Conservation (phyloP, 2,797 vertebrate species). For the Lutjanus argentimaculatus region DNA sequence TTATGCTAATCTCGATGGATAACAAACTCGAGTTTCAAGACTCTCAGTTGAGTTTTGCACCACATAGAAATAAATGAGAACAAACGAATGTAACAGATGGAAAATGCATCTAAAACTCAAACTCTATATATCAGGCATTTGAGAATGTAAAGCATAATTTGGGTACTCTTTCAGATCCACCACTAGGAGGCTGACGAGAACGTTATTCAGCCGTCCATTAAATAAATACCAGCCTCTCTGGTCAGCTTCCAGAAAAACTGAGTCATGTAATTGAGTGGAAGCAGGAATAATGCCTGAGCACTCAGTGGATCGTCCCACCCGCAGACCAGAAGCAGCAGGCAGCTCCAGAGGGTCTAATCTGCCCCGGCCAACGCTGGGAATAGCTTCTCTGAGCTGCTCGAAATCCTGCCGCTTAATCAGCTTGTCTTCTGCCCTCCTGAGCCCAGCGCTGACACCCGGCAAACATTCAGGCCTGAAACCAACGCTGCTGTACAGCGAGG, state of each 20-base stretch:
- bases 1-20: no score
- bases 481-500: background rate
- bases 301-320: conserved; percentile 3
- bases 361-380: conserved; percentile 55
- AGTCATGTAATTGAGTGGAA: conserved; percentile 26
- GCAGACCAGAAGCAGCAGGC: conserved; percentile 16
- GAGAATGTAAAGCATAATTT: no score
- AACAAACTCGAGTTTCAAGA: no score
- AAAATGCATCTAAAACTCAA: no score
- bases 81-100: no score
- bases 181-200: background rate
- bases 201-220: background rate
- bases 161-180: background rate
- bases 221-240: background rate
- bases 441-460: conserved; percentile 12
- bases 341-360: conserved; percentile 68
- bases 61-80: no score
- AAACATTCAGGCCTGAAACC: conserved; percentile 3
- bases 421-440: conserved; percentile 69
- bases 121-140: no score
- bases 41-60: no score
- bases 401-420: conserved; percentile 76
- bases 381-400: conserved; percentile 77
- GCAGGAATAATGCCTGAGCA: background rate
- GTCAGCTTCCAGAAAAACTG: conserved; percentile 13